Evolutionary conservation across 2,797 vertebrate species (phyloP).

Genomic region (Salarias fasciatus): DNA sequence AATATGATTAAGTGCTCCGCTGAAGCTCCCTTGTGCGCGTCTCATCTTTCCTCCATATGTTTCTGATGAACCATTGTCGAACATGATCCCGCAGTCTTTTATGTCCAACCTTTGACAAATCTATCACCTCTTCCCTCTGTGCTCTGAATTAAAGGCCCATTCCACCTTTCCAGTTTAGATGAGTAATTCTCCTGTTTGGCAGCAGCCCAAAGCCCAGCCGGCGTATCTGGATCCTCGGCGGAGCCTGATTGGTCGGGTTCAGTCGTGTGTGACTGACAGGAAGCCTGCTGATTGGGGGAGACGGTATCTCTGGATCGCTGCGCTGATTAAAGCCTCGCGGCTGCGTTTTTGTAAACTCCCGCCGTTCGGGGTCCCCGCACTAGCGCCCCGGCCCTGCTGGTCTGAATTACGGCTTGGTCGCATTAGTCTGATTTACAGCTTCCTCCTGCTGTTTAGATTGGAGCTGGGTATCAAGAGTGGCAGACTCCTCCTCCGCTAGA

Average conservation of each 20-base stretch:
- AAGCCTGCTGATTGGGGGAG: conserved; percentile 83
- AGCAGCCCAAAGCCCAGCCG: conserved; percentile 64
- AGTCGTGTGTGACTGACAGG: conserved; percentile 83
- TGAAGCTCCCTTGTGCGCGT: conserved; percentile 38
- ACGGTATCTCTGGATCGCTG: conserved; percentile 79
- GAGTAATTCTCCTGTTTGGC: conserved; percentile 75
- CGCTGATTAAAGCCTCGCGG: conserved; percentile 82
- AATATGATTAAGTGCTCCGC: conserved; percentile 44
- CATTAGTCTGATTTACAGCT: conserved; percentile 87
- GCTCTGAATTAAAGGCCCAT: conserved; percentile 78
- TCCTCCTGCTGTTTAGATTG: conserved; percentile 85
- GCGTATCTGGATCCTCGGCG: conserved; percentile 52
- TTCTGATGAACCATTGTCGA: conserved; percentile 72
- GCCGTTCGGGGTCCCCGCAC: conserved; percentile 66
- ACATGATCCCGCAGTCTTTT: conserved; percentile 67
- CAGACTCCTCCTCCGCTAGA: conserved; percentile 40
- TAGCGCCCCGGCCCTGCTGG: conserved; percentile 76
- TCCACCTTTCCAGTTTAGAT: conserved; percentile 75
- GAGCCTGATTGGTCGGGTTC: conserved; percentile 73
- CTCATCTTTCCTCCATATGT: conserved; percentile 62
- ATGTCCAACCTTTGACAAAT: conserved; percentile 76
- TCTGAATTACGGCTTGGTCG: conserved; percentile 81
- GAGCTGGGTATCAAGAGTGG: conserved; percentile 54
- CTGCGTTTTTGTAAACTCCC: conserved; percentile 77
- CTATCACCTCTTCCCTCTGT: conserved; percentile 71